A percentile compares a stretch with the other conserved stretches of the same genome.
Evolutionary conservation across 2,113 vertebrate genomes (phyloP).

Genomic region (Junco hyemalis): DNA sequence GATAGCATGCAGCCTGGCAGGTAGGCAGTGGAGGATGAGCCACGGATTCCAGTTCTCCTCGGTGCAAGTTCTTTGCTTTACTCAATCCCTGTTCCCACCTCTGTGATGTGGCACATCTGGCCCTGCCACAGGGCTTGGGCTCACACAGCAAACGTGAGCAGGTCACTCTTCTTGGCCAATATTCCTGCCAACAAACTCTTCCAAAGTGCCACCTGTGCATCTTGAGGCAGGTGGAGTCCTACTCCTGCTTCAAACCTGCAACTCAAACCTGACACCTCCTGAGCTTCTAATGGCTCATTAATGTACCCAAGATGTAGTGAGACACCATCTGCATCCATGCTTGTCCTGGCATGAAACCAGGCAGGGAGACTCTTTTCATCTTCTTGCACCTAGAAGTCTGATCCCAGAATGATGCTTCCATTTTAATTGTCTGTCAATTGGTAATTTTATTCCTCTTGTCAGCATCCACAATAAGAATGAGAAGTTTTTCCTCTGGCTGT

Average conservation of each 20-base stretch:
- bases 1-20: background rate
- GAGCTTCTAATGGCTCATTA: background rate
- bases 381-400: background rate
- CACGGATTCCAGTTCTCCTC: background rate
- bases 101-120: fast-evolving
- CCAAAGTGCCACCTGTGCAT: background rate
- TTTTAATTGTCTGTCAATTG: slow-evolving; percentile 20
- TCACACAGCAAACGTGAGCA: fast-evolving
- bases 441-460: slow-evolving; percentile 21
- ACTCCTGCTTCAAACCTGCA: background rate
- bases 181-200: background rate
- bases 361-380: background rate
- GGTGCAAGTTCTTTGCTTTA: background rate
- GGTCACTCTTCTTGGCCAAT: background rate
- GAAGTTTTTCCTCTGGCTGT: slow-evolving; percentile 1
- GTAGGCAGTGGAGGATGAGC: background rate
- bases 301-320: background rate
- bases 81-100: background rate
- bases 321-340: background rate
- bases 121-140: background rate
- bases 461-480: background rate
- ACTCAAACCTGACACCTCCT: background rate
- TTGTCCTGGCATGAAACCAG: slow-evolving; percentile 29
- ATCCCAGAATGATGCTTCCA: slow-evolving; percentile 3
- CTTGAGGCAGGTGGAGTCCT: background rate